Evolutionary conservation across 2,797 vertebrate genomes (phyloP), one percentile per base, ranked within the genome.

Genomic region (Leptatherina wallacei): DNA sequence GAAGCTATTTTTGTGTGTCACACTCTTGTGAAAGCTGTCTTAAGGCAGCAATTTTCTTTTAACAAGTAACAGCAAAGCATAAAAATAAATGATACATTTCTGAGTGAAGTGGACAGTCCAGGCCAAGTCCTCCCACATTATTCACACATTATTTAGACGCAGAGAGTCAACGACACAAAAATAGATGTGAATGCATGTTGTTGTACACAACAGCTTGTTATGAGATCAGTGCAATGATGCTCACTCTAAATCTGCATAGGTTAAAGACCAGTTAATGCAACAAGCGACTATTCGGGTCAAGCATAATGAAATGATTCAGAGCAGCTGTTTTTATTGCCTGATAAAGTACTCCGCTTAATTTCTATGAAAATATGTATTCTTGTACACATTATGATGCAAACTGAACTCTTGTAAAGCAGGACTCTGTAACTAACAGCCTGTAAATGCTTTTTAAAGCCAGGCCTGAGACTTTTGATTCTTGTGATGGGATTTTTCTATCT

Each of bases 71-170:
- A 71, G 69, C 33, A 40, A 55, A 71, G 42, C 63, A 62, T 69
- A 59, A 64, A 54, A 80, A 74, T 86, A 75, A 80, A 71, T 81
- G 65, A 77, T 78, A 69, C 76, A 81, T 85, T 85, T 82, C 30
- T 51, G 35, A 78, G 78, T 55, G 65, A 49, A 73, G 80, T 77
- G 77, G 86, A 89, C 80, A 20, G 74, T 75, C 40, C 20, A 16
- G 77, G 89, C 84, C 80, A 88, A 89, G 66, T 87, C 87, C 84
- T 83, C 85, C 91, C 88, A 88, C 86, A 84, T 75, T 67, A 77
- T 90, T 89, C 88, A 91, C 88, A 90, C 86, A 47, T n/a, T n/a
- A n/a, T n/a, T 88, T 69, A 54, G 69, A 84, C 44, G 22, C 52
- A 71, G 69, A 81, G 70, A 75, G 61, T 24, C 27, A 60, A 57